Conservation (phyloP, 2,888 invertebrate genomes). For the Acanthosepion esculentum region DNA sequence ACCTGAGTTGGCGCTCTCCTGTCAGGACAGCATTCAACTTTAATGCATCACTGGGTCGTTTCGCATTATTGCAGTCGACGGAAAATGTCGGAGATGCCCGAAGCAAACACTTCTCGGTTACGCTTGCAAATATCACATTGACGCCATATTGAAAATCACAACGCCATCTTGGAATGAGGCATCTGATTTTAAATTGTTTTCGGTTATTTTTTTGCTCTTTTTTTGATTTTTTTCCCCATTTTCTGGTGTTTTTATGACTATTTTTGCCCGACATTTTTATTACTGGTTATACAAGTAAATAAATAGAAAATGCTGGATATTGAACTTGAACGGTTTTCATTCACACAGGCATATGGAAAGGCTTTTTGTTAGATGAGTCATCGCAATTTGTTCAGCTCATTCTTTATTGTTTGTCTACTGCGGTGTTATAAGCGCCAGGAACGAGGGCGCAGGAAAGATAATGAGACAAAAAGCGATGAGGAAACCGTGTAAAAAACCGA, state of each 20-base stretch:
- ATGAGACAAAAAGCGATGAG: background rate
- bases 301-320: background rate
- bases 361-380: constrained; percentile 33
- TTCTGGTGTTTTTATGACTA: background rate
- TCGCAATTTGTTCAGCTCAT: background rate
- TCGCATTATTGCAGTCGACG: constrained; percentile 8
- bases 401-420: background rate
- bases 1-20: constrained; percentile 22
- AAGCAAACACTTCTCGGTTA: background rate
- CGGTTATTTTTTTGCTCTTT: background rate
- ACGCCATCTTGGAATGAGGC: background rate
- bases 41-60: constrained; percentile 14
- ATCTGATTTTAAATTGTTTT: background rate
- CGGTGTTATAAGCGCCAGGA: background rate
- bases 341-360: background rate
- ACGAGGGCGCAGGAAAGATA: background rate
- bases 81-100: constrained; percentile 9
- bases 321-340: background rate
- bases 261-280: background rate
- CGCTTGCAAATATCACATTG: background rate
- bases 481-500: background rate
- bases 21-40: constrained; percentile 33
- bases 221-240: background rate
- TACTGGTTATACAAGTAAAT: constrained; percentile 9
- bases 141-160: constrained; percentile 21